Conservation (phyloP, 2,113 vertebrate genomes). For the Actenoides lindsayi region DNA sequence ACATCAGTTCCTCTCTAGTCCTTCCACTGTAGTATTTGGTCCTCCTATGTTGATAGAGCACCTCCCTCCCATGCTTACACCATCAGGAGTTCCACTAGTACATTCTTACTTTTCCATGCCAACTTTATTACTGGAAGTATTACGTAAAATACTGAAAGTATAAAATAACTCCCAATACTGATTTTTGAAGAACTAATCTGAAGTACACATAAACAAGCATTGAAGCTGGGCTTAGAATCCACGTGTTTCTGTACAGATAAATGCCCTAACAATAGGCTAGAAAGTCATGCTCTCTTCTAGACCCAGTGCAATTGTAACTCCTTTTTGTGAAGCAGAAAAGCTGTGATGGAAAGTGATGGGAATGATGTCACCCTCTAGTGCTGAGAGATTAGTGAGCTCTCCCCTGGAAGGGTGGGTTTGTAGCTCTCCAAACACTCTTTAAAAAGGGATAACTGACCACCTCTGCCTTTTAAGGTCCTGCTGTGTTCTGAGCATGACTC, state of each 20-base stretch:
- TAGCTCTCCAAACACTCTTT: background rate
- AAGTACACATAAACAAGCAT: background rate
- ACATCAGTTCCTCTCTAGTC: slow-evolving; percentile 13
- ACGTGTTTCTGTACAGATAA: background rate
- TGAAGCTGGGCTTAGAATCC: background rate
- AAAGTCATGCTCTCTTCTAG: background rate
- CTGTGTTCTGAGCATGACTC: background rate
- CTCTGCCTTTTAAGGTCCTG: slow-evolving; percentile 2
- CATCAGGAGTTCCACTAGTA: background rate
- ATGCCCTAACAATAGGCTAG: background rate
- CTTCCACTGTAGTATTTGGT: background rate
- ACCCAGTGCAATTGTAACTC: background rate
- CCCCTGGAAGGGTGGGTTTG: background rate
- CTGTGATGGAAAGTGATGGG: background rate
- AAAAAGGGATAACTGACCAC: background rate
- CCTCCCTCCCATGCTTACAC: background rate
- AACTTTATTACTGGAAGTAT: slow-evolving; percentile 22
- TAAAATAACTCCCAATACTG: background rate
- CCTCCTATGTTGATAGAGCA: background rate
- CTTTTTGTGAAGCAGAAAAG: background rate
- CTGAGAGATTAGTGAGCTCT: background rate
- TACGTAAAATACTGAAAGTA: background rate
- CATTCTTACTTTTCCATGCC: slow-evolving; percentile 9
- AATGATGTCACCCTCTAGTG: background rate
- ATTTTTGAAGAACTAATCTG: background rate